These are phyloP conservation scores for Saiga tatarica DNA, from an alignment of 2,113 vertebrate species.

Conservation along the genomic window DNA sequence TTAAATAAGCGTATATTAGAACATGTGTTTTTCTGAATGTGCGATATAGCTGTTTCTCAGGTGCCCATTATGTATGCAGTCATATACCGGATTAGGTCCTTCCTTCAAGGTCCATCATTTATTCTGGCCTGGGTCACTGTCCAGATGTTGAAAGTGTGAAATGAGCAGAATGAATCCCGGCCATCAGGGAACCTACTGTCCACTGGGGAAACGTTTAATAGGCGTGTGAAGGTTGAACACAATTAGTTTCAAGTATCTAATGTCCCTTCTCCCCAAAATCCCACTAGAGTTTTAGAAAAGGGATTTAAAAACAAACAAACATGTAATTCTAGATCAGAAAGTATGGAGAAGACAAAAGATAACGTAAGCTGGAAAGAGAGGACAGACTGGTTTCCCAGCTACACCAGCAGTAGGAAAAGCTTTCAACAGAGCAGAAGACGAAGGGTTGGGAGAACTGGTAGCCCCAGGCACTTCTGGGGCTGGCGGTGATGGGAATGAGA, in stretches of 20 bases:
- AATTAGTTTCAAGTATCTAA: not conserved
- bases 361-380: not conserved
- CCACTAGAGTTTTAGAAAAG: not conserved
- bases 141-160: not conserved
- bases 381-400: not conserved
- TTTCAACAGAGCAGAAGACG: not conserved
- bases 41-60: not conserved
- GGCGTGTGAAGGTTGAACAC: not conserved
- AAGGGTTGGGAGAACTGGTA: not conserved
- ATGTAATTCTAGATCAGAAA: not conserved
- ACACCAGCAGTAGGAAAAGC: not conserved
- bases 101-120: not conserved
- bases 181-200: not conserved
- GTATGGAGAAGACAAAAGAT: not conserved
- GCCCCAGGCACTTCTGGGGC: not conserved
- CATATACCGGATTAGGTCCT: not conserved
- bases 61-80: not conserved
- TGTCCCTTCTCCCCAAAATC: not conserved
- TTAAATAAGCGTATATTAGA: not conserved
- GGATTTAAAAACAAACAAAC: not conserved
- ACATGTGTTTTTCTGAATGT: not conserved
- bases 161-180: not conserved
- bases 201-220: not conserved
- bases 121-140: not conserved
- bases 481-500: not conserved